Conservation (phyloP, 2,113 vertebrate species). For the Larimichthys crocea region DNA sequence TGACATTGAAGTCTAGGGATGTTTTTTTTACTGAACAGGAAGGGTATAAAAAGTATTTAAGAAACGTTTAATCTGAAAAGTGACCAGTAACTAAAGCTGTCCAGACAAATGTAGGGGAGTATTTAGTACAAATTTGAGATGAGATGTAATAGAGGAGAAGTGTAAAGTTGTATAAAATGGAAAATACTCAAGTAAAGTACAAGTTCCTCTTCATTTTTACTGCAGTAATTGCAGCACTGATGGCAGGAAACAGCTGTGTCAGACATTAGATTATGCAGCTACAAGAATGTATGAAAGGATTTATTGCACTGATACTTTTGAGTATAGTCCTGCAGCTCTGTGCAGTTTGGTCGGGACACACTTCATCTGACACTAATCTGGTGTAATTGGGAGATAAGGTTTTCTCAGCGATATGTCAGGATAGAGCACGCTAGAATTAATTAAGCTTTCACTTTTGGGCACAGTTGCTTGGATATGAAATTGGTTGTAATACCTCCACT, state of each 20-base stretch:
- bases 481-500: conserved; percentile 37
- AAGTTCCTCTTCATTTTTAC: background rate
- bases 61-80: background rate
- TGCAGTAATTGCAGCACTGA: background rate
- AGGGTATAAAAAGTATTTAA: too few relatives aligned
- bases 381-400: conserved; percentile 65
- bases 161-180: background rate
- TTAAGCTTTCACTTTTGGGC: conserved; percentile 58
- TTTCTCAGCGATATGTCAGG: conserved; percentile 49
- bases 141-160: background rate
- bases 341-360: conserved; percentile 56
- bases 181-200: background rate
- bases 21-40: background rate
- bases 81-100: background rate
- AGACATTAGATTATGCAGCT: conserved; percentile 51
- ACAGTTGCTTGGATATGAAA: conserved; percentile 44
- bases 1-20: background rate
- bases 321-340: conserved; percentile 54
- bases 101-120: background rate
- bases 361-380: conserved; percentile 73
- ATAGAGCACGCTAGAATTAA: conserved; percentile 50
- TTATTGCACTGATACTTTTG: conserved; percentile 52
- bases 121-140: too few relatives aligned
- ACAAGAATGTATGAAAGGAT: conserved; percentile 42
- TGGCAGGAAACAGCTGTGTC: conserved; percentile 35